A percentile compares a stretch with the other conserved stretches of the same genome.
Evolutionary conservation across 2,888 invertebrate genomes (phyloP).

Genomic region (Anarsia innoxiella): DNA sequence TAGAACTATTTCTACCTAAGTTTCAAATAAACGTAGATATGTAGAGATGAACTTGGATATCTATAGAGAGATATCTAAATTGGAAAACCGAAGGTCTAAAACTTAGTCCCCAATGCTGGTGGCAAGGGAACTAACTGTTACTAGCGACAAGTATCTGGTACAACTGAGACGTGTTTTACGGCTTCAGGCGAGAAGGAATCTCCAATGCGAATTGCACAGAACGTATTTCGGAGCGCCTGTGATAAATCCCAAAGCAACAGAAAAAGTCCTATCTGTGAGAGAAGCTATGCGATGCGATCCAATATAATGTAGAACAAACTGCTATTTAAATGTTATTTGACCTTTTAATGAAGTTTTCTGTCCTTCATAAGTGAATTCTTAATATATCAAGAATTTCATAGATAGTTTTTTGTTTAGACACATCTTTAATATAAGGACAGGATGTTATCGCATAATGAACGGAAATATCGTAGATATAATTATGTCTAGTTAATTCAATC

Average conservation of each 20-base stretch:
- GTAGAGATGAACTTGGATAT: neutral
- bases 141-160: slow-evolving; percentile 2
- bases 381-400: too few relatives aligned
- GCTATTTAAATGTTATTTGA: too few relatives aligned
- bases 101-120: slow-evolving; percentile 1
- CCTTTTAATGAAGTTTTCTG: too few relatives aligned
- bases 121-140: neutral
- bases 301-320: too few relatives aligned
- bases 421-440: too few relatives aligned
- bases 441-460: too few relatives aligned
- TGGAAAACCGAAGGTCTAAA: neutral
- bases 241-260: slow-evolving; percentile 31
- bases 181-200: slow-evolving; percentile 39
- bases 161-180: slow-evolving; percentile 37
- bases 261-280: slow-evolving; percentile 10
- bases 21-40: neutral
- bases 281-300: too few relatives aligned
- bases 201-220: slow-evolving; percentile 40
- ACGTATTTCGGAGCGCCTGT: slow-evolving; percentile 37
- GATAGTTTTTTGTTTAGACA: too few relatives aligned
- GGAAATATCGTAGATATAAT: too few relatives aligned
- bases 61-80: neutral
- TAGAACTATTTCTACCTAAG: too few relatives aligned
- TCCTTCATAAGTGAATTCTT: too few relatives aligned
- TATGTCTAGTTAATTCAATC: too few relatives aligned